Evolutionary conservation across 2,113 vertebrate species (phyloP).

Genomic region (Ailuropoda melanoleuca): DNA sequence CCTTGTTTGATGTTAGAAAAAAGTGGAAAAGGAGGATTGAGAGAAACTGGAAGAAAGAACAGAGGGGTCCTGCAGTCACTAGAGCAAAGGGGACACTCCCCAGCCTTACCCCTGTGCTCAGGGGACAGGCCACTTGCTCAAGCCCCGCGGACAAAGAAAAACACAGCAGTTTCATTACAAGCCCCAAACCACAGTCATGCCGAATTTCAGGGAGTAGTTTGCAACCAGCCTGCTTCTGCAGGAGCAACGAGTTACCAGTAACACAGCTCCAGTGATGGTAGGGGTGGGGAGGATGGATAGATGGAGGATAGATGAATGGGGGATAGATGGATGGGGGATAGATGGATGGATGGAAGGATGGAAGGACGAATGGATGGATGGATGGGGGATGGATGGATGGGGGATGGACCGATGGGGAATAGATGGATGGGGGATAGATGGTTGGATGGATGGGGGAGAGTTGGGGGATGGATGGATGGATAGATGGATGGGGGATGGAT

Average conservation of each 20-base stretch:
- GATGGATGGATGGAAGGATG: not conserved
- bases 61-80: not conserved
- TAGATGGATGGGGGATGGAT: too few relatives aligned
- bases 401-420: not conserved
- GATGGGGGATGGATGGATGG: too few relatives aligned
- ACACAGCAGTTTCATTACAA: too few relatives aligned
- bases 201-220: not conserved
- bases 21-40: not conserved
- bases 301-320: too few relatives aligned
- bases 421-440: too few relatives aligned
- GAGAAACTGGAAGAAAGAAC: not conserved
- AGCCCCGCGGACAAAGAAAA: not conserved
- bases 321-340: not conserved
- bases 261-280: not conserved
- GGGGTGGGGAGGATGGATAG: not conserved
- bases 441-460: too few relatives aligned
- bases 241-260: not conserved
- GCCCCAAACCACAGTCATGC: not conserved
- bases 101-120: not conserved
- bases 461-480: too few relatives aligned
- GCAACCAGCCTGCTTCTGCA: not conserved
- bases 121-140: not conserved
- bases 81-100: not conserved
- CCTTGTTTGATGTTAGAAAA: not conserved
- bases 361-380: too few relatives aligned